Evolutionary conservation across 2,797 vertebrate species (phyloP).

Genomic region (Todus mexicanus): DNA sequence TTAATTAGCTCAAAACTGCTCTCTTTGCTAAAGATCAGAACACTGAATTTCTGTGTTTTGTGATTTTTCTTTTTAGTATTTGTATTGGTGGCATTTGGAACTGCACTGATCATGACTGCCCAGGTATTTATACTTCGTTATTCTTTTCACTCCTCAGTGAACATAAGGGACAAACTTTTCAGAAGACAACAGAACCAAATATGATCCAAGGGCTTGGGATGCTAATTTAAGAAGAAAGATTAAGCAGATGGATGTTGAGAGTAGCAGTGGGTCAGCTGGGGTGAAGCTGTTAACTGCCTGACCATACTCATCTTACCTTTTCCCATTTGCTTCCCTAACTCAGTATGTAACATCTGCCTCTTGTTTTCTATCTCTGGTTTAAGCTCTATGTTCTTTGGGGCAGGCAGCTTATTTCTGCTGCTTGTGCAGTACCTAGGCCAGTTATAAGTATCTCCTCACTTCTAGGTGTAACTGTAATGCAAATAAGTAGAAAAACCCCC

Average conservation of each 20-base stretch:
- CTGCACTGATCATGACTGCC: slow-evolving; percentile 95
- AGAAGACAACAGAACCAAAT: background rate
- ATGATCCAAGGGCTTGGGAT: background rate
- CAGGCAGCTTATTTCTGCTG: background rate
- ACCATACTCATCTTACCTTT: background rate
- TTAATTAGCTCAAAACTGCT: background rate
- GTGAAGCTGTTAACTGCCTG: background rate
- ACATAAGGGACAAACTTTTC: background rate
- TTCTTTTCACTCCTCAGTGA: background rate
- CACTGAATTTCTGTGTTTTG: background rate
- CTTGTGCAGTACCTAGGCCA: background rate
- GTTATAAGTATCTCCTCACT: background rate
- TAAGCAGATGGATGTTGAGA: background rate
- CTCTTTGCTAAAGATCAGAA: background rate
- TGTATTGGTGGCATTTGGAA: slow-evolving; percentile 95
- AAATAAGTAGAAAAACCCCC: background rate
- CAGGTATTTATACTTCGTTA: slow-evolving; percentile 67
- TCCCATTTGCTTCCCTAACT: background rate
- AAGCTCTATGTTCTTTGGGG: background rate
- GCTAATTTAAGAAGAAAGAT: background rate
- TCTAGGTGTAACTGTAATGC: background rate
- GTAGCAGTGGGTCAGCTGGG: background rate
- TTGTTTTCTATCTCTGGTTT: background rate
- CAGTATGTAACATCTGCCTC: background rate
- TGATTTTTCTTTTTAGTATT: slow-evolving; percentile 76